phyloP scores from a whole-genome alignment of 1,140 invertebrate genomes.

The Microplitis mediator region DNA sequence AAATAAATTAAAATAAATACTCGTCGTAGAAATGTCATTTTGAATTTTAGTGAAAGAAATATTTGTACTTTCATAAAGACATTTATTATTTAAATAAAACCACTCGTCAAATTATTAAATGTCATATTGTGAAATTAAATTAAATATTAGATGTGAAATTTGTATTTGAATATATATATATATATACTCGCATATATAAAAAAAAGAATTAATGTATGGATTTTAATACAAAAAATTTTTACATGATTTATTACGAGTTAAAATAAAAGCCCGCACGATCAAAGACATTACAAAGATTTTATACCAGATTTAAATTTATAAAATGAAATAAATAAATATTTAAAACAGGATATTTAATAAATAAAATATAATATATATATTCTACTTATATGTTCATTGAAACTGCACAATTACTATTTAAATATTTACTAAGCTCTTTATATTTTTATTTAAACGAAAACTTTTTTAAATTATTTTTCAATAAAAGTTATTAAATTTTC shows the following conservation, averaged over 20 bases:
- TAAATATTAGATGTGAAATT: neutral
- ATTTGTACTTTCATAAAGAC: conserved; percentile 49
- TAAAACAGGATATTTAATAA: neutral
- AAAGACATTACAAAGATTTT: neutral
- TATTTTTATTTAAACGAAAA: too few relatives aligned
- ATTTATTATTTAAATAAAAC: conserved; percentile 32
- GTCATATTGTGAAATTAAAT: neutral
- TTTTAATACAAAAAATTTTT: conserved; percentile 11
- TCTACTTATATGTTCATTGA: too few relatives aligned
- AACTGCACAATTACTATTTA: too few relatives aligned
- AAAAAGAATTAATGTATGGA: neutral
- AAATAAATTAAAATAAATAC: neutral
- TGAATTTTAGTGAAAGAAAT: conserved; percentile 17
- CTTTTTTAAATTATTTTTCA: too few relatives aligned
- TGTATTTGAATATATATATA: neutral
- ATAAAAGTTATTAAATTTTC: too few relatives aligned
- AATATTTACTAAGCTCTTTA: too few relatives aligned
- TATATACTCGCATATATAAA: neutral
- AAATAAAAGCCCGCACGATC: neutral
- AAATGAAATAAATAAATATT: conserved; percentile 9
- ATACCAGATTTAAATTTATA: neutral
- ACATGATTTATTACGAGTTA: conserved; percentile 8
- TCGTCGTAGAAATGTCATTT: neutral
- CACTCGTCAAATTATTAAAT: neutral
- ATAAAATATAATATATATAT: neutral